These are phyloP conservation scores for rabbit (Oryctolagus cuniculus) DNA, from an alignment of 2,113 vertebrate genomes.

Conservation along the genomic window DNA sequence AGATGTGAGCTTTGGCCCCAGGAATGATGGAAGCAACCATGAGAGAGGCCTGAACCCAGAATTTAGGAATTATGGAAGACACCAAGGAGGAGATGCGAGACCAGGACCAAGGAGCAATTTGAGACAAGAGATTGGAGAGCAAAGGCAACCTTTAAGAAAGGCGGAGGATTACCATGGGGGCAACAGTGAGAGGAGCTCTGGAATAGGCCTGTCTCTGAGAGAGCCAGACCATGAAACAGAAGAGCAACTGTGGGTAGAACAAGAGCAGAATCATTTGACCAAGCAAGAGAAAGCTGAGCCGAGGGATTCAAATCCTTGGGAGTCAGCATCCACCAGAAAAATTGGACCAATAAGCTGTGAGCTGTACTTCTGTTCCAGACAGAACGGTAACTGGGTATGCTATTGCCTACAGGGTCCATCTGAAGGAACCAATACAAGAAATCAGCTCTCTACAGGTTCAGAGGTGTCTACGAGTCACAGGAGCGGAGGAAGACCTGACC, in stretches of 20 bases:
- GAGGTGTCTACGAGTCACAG: neutral
- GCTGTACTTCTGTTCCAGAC: constrained; percentile 32
- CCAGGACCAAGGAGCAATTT: neutral
- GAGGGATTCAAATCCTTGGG: neutral
- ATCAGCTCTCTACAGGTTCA: neutral
- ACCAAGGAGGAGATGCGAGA: neutral
- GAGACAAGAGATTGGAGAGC: neutral
- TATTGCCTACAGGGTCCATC: constrained; percentile 21
- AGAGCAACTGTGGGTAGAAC: neutral
- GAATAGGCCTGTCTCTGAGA: neutral
- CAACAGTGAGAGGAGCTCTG: neutral
- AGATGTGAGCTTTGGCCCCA: neutral
- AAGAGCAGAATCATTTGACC: neutral
- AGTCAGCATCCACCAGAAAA: neutral
- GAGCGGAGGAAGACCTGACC: neutral
- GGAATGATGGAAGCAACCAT: neutral
- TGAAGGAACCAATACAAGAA: neutral
- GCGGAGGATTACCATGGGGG: neutral
- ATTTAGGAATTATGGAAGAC: neutral
- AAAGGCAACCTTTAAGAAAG: neutral
- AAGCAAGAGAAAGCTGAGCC: neutral
- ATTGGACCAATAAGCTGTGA: constrained; percentile 53
- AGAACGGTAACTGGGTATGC: constrained; percentile 54
- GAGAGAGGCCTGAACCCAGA: neutral
- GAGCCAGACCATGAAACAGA: neutral